Evolutionary conservation across 2,113 vertebrate species (phyloP).

Genomic region (Pachypanchax playfairii): DNA sequence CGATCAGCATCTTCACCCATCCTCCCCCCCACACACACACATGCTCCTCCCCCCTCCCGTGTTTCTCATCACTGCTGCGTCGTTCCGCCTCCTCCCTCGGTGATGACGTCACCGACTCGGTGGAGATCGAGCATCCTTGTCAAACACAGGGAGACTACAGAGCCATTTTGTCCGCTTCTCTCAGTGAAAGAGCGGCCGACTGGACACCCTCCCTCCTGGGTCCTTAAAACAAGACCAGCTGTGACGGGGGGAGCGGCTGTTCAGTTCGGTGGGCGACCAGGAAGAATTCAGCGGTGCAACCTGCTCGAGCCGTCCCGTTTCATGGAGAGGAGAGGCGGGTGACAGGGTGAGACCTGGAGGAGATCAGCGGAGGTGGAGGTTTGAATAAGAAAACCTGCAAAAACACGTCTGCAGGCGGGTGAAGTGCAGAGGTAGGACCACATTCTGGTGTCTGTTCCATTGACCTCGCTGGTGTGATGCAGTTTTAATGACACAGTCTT

Average conservation of each 20-base stretch:
- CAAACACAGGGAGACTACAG: constrained; percentile 64
- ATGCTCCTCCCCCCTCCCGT: constrained; percentile 17
- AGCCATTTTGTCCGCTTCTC: constrained; percentile 78
- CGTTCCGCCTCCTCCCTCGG: constrained; percentile 74
- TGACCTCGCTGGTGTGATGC: constrained; percentile 24
- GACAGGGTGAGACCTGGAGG: constrained; percentile 48
- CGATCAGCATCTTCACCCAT: too few relatives aligned
- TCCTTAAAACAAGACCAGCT: neutral
- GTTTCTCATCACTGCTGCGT: constrained; percentile 65
- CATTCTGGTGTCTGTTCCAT: neutral
- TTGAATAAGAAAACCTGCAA: constrained; percentile 12
- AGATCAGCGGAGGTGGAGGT: constrained; percentile 34
- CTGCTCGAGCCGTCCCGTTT: constrained; percentile 13
- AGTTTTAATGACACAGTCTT: constrained; percentile 55
- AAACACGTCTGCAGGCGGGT: constrained; percentile 1
- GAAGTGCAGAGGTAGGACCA: constrained; percentile 33
- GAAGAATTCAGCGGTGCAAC: neutral
- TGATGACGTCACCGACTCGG: constrained; percentile 80
- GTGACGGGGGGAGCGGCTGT: neutral
- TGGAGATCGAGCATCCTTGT: constrained; percentile 78
- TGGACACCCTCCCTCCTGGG: neutral
- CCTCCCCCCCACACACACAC: neutral
- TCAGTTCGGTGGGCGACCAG: neutral
- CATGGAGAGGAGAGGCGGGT: constrained; percentile 57
- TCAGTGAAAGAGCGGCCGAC: neutral